Base-by-base conservation (phyloP, 2,888 invertebrate genomes). In the Standfussiana lucernea region DNA sequence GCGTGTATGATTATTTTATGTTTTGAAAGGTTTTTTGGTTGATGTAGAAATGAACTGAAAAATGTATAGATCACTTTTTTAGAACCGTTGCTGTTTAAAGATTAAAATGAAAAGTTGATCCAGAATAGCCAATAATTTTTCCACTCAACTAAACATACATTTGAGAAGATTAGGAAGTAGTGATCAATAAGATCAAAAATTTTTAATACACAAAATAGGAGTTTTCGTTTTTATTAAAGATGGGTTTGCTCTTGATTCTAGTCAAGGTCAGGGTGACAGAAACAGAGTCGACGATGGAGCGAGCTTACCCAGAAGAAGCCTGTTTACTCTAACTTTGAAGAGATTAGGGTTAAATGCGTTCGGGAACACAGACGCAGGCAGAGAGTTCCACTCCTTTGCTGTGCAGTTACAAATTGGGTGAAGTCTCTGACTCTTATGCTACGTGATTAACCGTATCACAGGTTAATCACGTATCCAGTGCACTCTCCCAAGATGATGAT, bases 1-100 rank as follows among this genome's bases (percentile, higher is more conserved):
- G 70, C 45, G 37, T 75, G 66, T 74, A 64, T 77, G 65, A 53
- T 67, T 83, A 5, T 69, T 84, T 87, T 70, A 74, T 69, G 37
- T 68, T 72, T 50, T 28, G 32, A 83, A 74, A 72, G 47, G 53
- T 65, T 77, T 79, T 74, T 45, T 45, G 6, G 68, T 45, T 45
- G 47, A n/a, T 40, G 21, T 8, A 53, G n/a, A 71, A 45, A 15
- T 68, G n/a, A 21, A 61, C 35, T 71, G n/a, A 1, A 53, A 35
- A 72, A 65, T 53, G 21, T 50, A 21, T 8, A 18, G 40, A 4
- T 4, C n/a, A 15, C 40, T 40, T 40, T n/a, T 28, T 1, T 11
- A 10, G 24, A 18, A 18, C 35, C 18, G 5, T 6, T 53, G 2
- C 11, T 32, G 3, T 8, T 7, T 7, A 24, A 62, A 64, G 18